These are phyloP conservation scores for Macrotrachela quadricornifera DNA, from an alignment of 1,140 invertebrate species.

Conservation along the genomic window DNA sequence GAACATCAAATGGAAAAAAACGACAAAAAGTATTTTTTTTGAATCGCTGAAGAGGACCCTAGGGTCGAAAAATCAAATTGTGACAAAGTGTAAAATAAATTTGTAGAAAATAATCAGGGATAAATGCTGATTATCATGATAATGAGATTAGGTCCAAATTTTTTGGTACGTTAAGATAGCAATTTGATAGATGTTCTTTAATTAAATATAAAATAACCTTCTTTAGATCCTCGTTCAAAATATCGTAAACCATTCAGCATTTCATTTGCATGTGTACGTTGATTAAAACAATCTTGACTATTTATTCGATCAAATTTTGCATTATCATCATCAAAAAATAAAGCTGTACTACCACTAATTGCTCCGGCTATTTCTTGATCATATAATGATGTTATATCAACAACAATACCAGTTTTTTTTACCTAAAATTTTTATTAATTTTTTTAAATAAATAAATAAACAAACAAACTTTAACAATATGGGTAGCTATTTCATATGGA, in stretches of 20 bases:
- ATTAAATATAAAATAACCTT: slow-evolving; percentile 12
- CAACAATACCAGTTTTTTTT: slow-evolving; percentile 29
- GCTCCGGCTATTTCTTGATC: slow-evolving; percentile 19
- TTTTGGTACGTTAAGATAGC: too few relatives aligned
- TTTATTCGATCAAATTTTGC: background rate
- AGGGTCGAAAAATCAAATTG: too few relatives aligned
- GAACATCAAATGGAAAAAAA: too few relatives aligned
- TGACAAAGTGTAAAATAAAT: too few relatives aligned
- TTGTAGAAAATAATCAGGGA: too few relatives aligned
- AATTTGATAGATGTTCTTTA: slow-evolving; percentile 1
- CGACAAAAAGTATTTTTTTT: too few relatives aligned
- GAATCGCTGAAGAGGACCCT: too few relatives aligned
- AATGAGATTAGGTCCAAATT: too few relatives aligned
- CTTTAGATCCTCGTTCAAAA: slow-evolving; percentile 32
- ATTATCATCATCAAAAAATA: background rate
- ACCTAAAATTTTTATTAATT: too few relatives aligned
- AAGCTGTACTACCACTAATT: background rate
- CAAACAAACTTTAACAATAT: slow-evolving; percentile 32
- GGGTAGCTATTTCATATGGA: slow-evolving; percentile 34
- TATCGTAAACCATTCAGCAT: slow-evolving; percentile 35
- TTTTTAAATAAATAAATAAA: too few relatives aligned
- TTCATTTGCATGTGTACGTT: slow-evolving; percentile 32
- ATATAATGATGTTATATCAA: slow-evolving; percentile 34
- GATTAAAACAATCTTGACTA: slow-evolving; percentile 4
- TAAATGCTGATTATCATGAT: too few relatives aligned